phyloP scores from a whole-genome alignment of 2,113 vertebrate genomes.

The Canis aureus region DNA sequence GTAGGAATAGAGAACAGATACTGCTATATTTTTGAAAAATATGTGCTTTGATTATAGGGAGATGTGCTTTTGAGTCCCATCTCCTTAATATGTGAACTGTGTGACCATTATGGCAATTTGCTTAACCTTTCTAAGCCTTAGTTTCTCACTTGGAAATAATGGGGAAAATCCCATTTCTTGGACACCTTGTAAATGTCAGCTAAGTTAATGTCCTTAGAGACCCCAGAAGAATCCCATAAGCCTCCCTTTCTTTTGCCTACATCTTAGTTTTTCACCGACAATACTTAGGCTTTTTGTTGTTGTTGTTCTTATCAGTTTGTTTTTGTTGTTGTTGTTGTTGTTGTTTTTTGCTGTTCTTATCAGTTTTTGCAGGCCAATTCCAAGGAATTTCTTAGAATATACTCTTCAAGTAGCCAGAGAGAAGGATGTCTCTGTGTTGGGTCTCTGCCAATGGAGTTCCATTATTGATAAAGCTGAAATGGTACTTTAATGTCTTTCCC shows the following conservation, averaged over 20 bases:
- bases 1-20: neutral
- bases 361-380: neutral
- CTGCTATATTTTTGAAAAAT: neutral
- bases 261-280: neutral
- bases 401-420: neutral
- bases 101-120: neutral
- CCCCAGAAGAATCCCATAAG: neutral
- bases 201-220: neutral
- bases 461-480: constrained; percentile 56
- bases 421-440: constrained; percentile 24
- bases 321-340: no score
- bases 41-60: neutral
- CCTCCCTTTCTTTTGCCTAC: neutral
- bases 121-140: neutral
- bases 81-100: neutral
- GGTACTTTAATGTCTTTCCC: constrained; percentile 41
- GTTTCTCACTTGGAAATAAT: neutral
- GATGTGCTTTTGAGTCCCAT: neutral
- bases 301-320: neutral
- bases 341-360: neutral
- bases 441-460: neutral
- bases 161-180: neutral
- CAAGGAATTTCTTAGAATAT: constrained; percentile 6
- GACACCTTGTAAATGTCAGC: neutral
- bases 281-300: neutral